phyloP scores from a whole-genome alignment of 2,797 vertebrate species.

The Hippocampus kuda region DNA sequence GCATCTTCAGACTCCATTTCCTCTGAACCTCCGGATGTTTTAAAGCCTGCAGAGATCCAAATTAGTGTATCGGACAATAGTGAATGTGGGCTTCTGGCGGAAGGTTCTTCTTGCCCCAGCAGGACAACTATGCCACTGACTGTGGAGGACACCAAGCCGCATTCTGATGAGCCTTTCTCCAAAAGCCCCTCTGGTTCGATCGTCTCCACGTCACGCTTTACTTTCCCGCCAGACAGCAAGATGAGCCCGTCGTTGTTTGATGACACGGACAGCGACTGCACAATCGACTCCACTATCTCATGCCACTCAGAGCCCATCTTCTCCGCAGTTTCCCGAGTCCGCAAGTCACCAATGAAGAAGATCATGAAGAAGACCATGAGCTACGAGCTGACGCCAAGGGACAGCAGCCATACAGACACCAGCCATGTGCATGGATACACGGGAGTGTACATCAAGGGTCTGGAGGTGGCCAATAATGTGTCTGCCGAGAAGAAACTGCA shows the following conservation, averaged over 20 bases:
- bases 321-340: constrained; percentile 51
- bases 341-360: constrained; percentile 77
- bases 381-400: constrained; percentile 54
- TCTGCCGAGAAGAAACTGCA: constrained; percentile 68
- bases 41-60: constrained; percentile 19
- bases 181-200: constrained; percentile 39
- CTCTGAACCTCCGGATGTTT: neutral
- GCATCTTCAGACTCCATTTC: constrained; percentile 5
- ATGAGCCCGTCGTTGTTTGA: constrained; percentile 59
- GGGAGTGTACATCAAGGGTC: constrained; percentile 71
- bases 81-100: constrained; percentile 28
- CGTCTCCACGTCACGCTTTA: constrained; percentile 50
- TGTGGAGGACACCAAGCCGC: constrained; percentile 48
- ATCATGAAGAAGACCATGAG: constrained; percentile 78
- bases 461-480: constrained; percentile 72
- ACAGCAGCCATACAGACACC: constrained; percentile 44
- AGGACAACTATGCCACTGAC: constrained; percentile 14
- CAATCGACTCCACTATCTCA: constrained; percentile 63
- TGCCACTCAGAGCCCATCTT: constrained; percentile 67
- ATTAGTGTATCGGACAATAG: constrained; percentile 11
- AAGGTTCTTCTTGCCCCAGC: constrained; percentile 6
- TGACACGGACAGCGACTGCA: constrained; percentile 71
- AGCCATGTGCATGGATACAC: constrained; percentile 67
- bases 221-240: constrained; percentile 45
- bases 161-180: constrained; percentile 46